Evolutionary conservation across 2,113 vertebrate species (phyloP), one percentile per base, ranked within the genome.

Genomic region (Brachyistius frenatus): DNA sequence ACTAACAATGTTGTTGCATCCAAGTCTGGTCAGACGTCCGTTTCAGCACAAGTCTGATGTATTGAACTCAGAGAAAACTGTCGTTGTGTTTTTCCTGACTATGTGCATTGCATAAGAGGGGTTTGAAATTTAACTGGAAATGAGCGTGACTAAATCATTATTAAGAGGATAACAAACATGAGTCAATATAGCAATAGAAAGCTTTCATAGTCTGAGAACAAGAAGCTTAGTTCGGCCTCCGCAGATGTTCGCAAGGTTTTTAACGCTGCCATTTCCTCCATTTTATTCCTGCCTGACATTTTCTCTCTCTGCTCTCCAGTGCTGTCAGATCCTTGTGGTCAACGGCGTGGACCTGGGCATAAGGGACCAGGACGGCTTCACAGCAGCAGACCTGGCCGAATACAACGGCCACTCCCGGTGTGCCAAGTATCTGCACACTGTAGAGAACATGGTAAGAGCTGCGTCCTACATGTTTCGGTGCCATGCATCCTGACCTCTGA

Each of bases 241-340:
- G 44, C 33, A 5, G 31, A 58, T 35, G 41, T 9, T 11, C 10
- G 41, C 9, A 44, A 44, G 10, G 8, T 44, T 44, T 62, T 8
- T 7, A 32, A 60, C 14, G 60, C 47, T 67, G 58, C 57, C 23
- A 39, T 52, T 79, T 54, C n/a, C 23, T 23, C 37, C 7, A 37
- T 7, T 7, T 68, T 8, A 52, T 35, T 36, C 57, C 39, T 31
- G n/a, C 9, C 30, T 50, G 32, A 57, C 54, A 58, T 36, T 47
- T 39, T 39, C 15, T 69, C 31, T 50, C 16, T 54, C 31, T 53
- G 3, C 5, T 68, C 39, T 63, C 5, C 62, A 99, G 98, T 99
- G 97, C 91, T 99, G 98, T 93, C 98, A 99, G 95, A 97, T 99
- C 76, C 93, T 99, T 8, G 97, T 99, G 67, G 98, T 99, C 67